Conservation (phyloP, 2,797 vertebrate species). For the Dendrocincla fuliginosa region DNA sequence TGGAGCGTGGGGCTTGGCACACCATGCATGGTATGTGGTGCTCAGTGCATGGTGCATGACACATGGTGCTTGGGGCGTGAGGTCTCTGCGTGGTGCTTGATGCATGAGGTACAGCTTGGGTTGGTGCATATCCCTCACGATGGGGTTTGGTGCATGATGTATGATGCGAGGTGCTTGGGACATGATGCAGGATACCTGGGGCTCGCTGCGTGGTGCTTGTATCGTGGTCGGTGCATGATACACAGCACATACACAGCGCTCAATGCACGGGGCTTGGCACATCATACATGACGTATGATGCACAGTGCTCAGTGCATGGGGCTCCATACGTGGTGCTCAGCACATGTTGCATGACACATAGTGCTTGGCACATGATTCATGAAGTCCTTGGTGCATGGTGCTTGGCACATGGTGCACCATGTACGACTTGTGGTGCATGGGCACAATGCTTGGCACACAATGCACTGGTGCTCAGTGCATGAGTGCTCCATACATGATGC, state of each 20-base stretch:
- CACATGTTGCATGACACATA: too few species aligned
- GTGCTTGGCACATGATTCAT: background rate
- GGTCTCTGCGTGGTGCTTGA: too few species aligned
- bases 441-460: background rate
- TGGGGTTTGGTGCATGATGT: background rate
- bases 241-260: background rate
- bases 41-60: background rate
- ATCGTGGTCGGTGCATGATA: background rate
- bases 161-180: too few species aligned
- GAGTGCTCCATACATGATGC: background rate
- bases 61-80: background rate
- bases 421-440: background rate
- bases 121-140: background rate
- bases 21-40: background rate
- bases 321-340: background rate
- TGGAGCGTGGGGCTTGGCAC: background rate
- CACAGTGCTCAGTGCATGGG: background rate
- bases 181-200: accelerated
- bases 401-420: background rate
- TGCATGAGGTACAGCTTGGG: background rate
- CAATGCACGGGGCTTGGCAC: background rate
- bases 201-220: background rate
- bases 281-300: accelerated
- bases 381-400: background rate
- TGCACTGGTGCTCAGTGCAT: background rate